Conservation (phyloP, 1,140 invertebrate genomes). For the Aphaenogaster floridana region DNA sequence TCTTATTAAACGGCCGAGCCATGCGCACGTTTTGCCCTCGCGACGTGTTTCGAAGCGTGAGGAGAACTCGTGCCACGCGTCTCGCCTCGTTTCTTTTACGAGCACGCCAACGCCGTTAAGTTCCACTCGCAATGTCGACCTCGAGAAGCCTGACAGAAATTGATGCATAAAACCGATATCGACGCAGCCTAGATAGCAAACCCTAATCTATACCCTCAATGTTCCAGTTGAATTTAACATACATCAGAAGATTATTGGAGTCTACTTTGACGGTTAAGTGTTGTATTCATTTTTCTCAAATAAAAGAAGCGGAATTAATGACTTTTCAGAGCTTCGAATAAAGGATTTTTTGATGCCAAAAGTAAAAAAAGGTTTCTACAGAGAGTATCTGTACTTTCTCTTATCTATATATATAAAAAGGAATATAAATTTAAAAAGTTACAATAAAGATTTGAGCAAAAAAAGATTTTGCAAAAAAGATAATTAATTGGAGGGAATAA, state of each 20-base stretch:
- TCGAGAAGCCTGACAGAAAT: constrained; percentile 22
- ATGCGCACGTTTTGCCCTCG: constrained; percentile 34
- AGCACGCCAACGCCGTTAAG: constrained; percentile 32
- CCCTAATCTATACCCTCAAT: constrained; percentile 10
- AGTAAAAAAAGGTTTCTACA: neutral
- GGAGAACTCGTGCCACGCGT: constrained; percentile 54
- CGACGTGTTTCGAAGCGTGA: constrained; percentile 54
- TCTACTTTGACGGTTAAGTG: neutral
- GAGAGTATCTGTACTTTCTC: neutral
- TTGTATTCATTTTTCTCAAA: neutral
- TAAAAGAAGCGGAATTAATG: neutral
- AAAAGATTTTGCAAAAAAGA: neutral
- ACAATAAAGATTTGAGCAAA: neutral
- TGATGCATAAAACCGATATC: constrained; percentile 39
- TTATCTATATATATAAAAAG: neutral
- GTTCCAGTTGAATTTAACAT: constrained; percentile 13
- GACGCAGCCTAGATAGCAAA: constrained; percentile 11
- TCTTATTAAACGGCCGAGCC: constrained; percentile 62
- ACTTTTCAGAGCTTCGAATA: neutral
- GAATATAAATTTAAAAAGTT: neutral
- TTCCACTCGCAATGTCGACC: constrained; percentile 9
- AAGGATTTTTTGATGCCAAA: neutral
- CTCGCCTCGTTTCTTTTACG: constrained; percentile 50
- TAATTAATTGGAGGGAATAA: neutral
- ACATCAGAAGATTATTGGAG: neutral